phyloP scores from a whole-genome alignment of 1,140 invertebrate species.

The Papilio aristodemus region DNA sequence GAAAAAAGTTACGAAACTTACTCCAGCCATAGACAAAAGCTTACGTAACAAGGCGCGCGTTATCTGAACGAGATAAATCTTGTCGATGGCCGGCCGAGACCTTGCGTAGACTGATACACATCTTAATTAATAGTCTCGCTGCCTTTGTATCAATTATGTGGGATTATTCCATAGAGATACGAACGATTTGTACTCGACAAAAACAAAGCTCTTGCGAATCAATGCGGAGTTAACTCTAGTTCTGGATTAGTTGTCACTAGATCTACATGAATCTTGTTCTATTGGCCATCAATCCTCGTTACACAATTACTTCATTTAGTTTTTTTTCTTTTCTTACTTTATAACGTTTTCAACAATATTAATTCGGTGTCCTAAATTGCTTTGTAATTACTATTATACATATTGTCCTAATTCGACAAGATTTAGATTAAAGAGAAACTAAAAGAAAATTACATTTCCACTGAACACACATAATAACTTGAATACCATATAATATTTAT shows the following conservation, averaged over 20 bases:
- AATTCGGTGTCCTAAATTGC: too few relatives aligned
- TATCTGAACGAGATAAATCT: conserved; percentile 17
- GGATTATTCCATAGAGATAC: conserved; percentile 24
- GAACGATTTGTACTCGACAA: conserved; percentile 11
- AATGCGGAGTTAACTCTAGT: conserved; percentile 7
- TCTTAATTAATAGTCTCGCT: conserved; percentile 25
- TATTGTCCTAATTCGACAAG: too few relatives aligned
- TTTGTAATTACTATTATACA: too few relatives aligned
- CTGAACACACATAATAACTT: too few relatives aligned
- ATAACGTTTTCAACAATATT: too few relatives aligned
- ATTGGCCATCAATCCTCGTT: neutral
- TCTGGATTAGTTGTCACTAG: neutral
- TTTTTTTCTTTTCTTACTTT: neutral
- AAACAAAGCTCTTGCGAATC: conserved; percentile 1
- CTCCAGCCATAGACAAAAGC: neutral
- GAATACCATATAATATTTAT: too few relatives aligned
- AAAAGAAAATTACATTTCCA: too few relatives aligned
- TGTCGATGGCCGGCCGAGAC: conserved; percentile 10
- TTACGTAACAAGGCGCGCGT: conserved; percentile 8
- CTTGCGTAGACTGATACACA: neutral
- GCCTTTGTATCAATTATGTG: conserved; percentile 23
- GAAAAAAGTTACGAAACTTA: neutral
- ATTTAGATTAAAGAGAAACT: too few relatives aligned
- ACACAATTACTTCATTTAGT: neutral
- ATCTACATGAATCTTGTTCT: conserved; percentile 1